Base-by-base conservation (phyloP, 2,113 vertebrate genomes). In the Murina feae region DNA sequence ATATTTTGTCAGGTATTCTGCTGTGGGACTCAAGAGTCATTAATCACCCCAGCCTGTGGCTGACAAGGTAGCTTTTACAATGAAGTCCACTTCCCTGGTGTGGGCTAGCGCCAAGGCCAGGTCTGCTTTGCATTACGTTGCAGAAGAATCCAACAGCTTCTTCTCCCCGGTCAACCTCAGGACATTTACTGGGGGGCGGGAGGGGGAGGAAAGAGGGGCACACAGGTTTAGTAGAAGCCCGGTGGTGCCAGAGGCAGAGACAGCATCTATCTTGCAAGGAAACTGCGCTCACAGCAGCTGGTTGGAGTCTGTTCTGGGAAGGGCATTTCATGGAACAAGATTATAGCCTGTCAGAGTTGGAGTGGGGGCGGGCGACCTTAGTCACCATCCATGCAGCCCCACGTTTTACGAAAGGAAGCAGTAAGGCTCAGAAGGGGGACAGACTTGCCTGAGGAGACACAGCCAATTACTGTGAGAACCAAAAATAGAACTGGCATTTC, bases 1-100 rank as follows among this genome's bases (percentile, higher is more conserved):
- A 0, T 80, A 97, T 96, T 97, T 72, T 96, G 98, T 98, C 98
- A 97, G 97, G 98, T 98, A 98, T 98, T 97, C 96, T 93, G 96
- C 97, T 90, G 96, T 89, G 93, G 96, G 97, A 98, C 98, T 98
- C 92, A 95, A 98, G 96, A 96, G 95, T 97, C 98, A 98, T 98
- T 98, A 98, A 98, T 98, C 98, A 98, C 97, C 1, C 28, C 28
- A 55, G 97, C 96, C 97, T 96, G 97, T 88, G 74, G 75, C 53
- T 53, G 78, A 97, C 95, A 89, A 96, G 93, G 88, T 89, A 96
- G 42, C 35, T 79, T 88, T 95, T 8, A 1, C 84, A 63, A 2
- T 0, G 83, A 74, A 12, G 68, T 74, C 13, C 7, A n/a, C 49
- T 85, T 92, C 76, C 83, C 94, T 81, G 68, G 96, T 74, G 84